Evolutionary conservation across 2,888 invertebrate genomes (phyloP).

Genomic region (Hipparchia semele): DNA sequence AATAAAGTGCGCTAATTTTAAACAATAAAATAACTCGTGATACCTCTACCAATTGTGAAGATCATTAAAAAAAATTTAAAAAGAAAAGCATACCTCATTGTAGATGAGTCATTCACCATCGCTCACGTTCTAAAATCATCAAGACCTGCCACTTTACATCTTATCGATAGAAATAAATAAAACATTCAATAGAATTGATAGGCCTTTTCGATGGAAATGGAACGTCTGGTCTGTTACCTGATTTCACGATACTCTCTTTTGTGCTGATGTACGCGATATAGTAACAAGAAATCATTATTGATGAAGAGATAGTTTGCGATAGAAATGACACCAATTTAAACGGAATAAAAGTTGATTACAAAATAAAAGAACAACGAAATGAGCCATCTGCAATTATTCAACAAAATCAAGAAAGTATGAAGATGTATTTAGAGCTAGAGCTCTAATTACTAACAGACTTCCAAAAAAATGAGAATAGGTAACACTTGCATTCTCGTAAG

Average conservation of each 20-base stretch:
- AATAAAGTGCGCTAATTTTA: no score
- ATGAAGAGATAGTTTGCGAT: slow-evolving; percentile 16
- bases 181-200: slow-evolving; percentile 23
- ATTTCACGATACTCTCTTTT: slow-evolving; percentile 23
- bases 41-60: not conserved
- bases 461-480: no score
- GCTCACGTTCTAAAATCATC: slow-evolving; percentile 5
- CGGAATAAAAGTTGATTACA: not conserved
- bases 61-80: not conserved
- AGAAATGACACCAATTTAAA: not conserved
- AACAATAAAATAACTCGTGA: not conserved
- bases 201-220: slow-evolving; percentile 15
- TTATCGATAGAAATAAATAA: slow-evolving; percentile 28
- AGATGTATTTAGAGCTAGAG: not conserved
- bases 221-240: slow-evolving; percentile 26
- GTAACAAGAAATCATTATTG: slow-evolving; percentile 15
- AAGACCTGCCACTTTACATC: slow-evolving; percentile 30
- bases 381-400: not conserved
- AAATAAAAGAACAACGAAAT: not conserved
- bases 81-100: not conserved
- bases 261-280: slow-evolving; percentile 19
- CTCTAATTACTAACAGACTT: not conserved
- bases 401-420: not conserved
- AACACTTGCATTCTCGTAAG: no score
- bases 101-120: slow-evolving; percentile 8